These are phyloP conservation scores for Heliconius congener DNA, from an alignment of 1,140 invertebrate species.

Conservation along the genomic window DNA sequence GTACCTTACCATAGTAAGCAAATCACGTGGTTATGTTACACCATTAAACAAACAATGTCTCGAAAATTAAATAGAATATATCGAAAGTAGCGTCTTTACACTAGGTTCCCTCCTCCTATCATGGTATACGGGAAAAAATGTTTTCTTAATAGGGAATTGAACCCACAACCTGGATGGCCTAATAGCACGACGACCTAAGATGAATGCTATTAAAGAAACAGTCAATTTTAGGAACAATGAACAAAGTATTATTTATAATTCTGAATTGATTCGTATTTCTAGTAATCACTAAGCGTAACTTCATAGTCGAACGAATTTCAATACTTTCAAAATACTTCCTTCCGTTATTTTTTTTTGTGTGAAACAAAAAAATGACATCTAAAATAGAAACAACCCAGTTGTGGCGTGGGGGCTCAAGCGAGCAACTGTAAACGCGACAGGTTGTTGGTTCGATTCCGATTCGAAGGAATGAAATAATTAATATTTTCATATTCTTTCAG, in stretches of 20 bases:
- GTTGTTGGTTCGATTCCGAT: background rate
- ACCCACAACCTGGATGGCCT: no score
- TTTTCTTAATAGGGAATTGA: no score
- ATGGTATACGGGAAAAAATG: no score
- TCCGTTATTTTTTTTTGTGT: background rate
- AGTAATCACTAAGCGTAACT: background rate
- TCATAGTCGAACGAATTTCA: background rate
- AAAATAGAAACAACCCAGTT: background rate
- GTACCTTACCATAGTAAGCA: no score
- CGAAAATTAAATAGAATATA: no score
- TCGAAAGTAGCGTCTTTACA: no score
- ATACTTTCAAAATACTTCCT: constrained; percentile 7
- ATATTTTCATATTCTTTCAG: no score
- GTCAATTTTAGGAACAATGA: background rate
- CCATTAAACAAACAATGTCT: no score
- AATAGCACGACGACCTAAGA: no score
- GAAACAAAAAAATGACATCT: background rate
- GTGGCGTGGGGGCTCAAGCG: background rate
- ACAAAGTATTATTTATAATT: background rate
- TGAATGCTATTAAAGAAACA: background rate
- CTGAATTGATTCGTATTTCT: background rate
- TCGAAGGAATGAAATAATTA: background rate
- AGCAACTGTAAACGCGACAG: background rate
- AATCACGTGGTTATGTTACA: no score
- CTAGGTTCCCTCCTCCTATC: no score